Base-by-base conservation (phyloP, 2,797 vertebrate species). In the Malurus splendens region DNA sequence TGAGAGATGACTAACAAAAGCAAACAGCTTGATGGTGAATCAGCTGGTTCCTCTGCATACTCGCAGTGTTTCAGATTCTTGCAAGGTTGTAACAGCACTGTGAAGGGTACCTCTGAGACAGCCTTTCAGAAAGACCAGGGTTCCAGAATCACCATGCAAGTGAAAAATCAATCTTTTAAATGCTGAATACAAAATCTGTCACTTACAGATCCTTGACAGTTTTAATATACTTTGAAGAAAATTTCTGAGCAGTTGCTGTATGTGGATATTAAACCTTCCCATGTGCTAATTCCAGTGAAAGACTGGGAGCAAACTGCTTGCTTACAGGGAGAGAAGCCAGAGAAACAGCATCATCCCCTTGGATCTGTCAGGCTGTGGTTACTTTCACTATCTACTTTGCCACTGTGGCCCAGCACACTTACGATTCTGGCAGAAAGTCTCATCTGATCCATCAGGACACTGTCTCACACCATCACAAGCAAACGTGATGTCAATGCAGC, bases 401-500 rank as follows among this genome's bases (percentile, higher is more conserved):
- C 47, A 5, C 24, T 52, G 50, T 38, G 54, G 12, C 20, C 32
- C 1, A 2, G 44, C 12, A 18, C 13, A 97, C 98, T 97, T 96
- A 99, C 99, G 93, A 61, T 97, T 98, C 71, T 98, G 98, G 94
- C 99, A 99, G 98, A 99, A 99, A 64, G 97, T 98, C 94, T 99
- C 99, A 9, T 99, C 99, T 0, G 99, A 99, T 45, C 98, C 98
- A 23, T 99, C 99, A 1, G 98, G 98, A 80, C 99, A 99, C 74
- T 99, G 98, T 18, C 97, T 98, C 80, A 98, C 97, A 24, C 99
- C 98, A 19, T 99, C 98, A 1, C 99, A 99, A 15, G 99, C 98
- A 75, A 98, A 98, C 0, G 98, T 98, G 96, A 99, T 99, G 96
- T 99, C 99, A 39, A 99, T 98, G 66, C 99, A 99, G 96, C 99